Evolutionary conservation across 2,113 vertebrate genomes (phyloP).

Genomic region (Solea senegalensis): DNA sequence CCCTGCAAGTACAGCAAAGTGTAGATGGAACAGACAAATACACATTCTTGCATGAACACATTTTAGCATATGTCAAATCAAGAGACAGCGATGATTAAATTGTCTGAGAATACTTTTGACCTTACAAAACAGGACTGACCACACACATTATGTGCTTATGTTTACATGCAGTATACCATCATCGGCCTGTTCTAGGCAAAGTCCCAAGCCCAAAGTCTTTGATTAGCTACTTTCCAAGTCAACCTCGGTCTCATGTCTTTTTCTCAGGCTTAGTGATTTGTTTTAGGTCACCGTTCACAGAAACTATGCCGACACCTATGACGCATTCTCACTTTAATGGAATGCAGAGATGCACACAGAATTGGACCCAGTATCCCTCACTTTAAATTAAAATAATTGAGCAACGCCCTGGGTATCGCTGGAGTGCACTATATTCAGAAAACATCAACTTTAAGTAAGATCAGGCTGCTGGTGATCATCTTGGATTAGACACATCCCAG

Average conservation of each 20-base stretch:
- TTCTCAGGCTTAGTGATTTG: constrained; percentile 6
- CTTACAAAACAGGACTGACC: not conserved
- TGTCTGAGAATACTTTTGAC: not conserved
- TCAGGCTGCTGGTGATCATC: constrained; percentile 37
- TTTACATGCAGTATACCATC: not conserved
- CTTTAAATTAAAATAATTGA: constrained; percentile 12
- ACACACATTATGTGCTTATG: not conserved
- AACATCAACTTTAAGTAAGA: constrained; percentile 52
- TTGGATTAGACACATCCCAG: constrained; percentile 33
- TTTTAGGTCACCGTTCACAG: constrained; percentile 10
- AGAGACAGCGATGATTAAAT: constrained; percentile 6
- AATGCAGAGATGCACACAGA: constrained; percentile 7
- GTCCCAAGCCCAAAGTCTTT: not conserved
- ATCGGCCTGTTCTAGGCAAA: not conserved
- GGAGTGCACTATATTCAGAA: constrained; percentile 28
- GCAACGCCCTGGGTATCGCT: not conserved
- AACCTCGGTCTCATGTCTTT: constrained; percentile 6
- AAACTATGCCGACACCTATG: constrained; percentile 3
- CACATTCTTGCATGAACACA: not conserved
- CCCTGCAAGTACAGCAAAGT: not conserved
- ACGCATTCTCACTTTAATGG: constrained; percentile 9
- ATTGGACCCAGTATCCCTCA: not conserved
- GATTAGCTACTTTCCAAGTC: constrained; percentile 29
- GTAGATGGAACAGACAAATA: not conserved
- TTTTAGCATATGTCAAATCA: not conserved